These are phyloP conservation scores for Struthidea cinerea DNA, from an alignment of 2,113 vertebrate species.

Conservation along the genomic window DNA sequence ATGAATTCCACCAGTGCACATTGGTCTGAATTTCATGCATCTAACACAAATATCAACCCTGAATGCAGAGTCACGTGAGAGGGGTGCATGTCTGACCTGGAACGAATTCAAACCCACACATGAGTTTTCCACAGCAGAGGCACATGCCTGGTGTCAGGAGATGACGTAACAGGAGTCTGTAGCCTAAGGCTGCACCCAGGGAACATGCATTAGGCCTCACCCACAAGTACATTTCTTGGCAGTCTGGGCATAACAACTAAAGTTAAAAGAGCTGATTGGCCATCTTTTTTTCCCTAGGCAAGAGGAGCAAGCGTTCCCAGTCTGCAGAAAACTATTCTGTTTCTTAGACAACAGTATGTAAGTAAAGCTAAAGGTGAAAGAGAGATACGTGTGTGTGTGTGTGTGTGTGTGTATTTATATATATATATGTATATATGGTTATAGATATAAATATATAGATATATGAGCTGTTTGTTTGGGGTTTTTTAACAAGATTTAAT, in stretches of 20 bases:
- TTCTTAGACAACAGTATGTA: background rate
- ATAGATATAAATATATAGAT: background rate
- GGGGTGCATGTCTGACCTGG: background rate
- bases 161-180: background rate
- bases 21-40: background rate
- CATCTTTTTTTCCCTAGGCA: background rate
- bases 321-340: background rate
- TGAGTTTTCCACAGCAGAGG: background rate
- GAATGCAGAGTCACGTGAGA: background rate
- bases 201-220: background rate
- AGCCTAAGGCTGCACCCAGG: background rate
- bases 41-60: background rate
- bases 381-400: fast-evolving
- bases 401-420: fast-evolving
- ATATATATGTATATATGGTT: background rate
- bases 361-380: background rate
- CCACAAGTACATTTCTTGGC: background rate
- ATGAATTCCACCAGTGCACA: background rate
- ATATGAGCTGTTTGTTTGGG: background rate
- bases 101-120: background rate
- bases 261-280: background rate
- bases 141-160: background rate
- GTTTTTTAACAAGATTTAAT: background rate
- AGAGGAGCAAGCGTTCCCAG: background rate
- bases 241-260: background rate